Evolutionary conservation across 2,888 invertebrate species (phyloP).

Genomic region (Drosophila maculinotata): DNA sequence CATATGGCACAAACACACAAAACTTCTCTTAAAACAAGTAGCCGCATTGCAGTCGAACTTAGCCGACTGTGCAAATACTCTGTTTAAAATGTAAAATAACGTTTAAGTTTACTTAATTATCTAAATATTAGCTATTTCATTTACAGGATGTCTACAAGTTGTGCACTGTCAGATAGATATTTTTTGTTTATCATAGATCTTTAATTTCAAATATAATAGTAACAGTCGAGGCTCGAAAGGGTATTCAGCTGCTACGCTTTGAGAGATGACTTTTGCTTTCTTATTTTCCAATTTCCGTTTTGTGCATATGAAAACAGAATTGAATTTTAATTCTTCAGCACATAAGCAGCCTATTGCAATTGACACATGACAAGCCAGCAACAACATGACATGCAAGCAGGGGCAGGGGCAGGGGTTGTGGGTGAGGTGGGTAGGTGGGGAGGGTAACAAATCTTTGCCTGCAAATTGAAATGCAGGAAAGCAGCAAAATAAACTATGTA

Average conservation of each 20-base stretch:
- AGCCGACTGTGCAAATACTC: neutral
- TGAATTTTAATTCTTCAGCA: conserved; percentile 68
- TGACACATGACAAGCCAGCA: conserved; percentile 70
- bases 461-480: conserved; percentile 71
- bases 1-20: neutral
- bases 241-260: neutral
- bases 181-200: no score
- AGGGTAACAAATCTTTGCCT: conserved; percentile 24
- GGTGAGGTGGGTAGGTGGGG: no score
- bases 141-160: neutral
- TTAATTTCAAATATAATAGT: neutral
- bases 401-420: neutral
- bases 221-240: neutral
- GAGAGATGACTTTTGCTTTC: conserved; percentile 13
- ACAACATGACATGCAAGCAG: conserved; percentile 6
- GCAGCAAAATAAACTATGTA: conserved; percentile 67
- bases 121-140: no score
- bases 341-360: conserved; percentile 61
- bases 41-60: no score
- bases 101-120: no score
- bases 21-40: neutral
- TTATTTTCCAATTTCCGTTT: conserved; percentile 71
- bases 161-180: no score
- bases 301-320: conserved; percentile 66
- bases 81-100: neutral